A percentile compares a stretch with the other conserved stretches of the same genome.
These are phyloP conservation scores for Perodicticus potto DNA, from an alignment of 2,797 vertebrate species.

Conservation along the genomic window DNA sequence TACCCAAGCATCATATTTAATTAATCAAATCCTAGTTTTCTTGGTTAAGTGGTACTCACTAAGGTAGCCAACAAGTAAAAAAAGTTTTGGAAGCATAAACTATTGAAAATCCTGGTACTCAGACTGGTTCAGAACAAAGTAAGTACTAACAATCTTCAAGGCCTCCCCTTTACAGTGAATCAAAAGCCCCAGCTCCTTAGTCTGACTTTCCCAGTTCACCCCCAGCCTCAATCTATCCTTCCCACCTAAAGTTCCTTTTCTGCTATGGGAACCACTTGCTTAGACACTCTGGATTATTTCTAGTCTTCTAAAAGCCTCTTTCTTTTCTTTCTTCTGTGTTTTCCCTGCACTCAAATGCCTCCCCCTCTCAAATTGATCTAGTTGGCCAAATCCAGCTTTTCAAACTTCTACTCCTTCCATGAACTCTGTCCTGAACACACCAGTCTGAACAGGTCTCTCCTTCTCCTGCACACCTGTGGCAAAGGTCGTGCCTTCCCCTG, in stretches of 20 bases:
- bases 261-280: neutral
- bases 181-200: neutral
- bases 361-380: neutral
- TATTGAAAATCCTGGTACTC: conserved; percentile 5
- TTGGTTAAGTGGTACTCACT: neutral
- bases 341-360: neutral
- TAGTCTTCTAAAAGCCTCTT: conserved; percentile 26
- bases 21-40: conserved; percentile 19
- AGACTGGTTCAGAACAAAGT: neutral
- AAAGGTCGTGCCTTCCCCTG: neutral
- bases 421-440: neutral
- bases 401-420: neutral
- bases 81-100: neutral
- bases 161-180: neutral
- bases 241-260: neutral
- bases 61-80: neutral
- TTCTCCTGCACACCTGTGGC: neutral
- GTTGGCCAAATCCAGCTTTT: neutral
- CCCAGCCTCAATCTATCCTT: neutral
- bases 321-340: neutral
- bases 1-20: conserved; percentile 38
- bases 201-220: neutral
- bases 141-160: neutral
- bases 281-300: neutral
- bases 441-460: neutral